Base-by-base conservation (phyloP, 2,113 vertebrate genomes). In the Myotis yumanensis region DNA sequence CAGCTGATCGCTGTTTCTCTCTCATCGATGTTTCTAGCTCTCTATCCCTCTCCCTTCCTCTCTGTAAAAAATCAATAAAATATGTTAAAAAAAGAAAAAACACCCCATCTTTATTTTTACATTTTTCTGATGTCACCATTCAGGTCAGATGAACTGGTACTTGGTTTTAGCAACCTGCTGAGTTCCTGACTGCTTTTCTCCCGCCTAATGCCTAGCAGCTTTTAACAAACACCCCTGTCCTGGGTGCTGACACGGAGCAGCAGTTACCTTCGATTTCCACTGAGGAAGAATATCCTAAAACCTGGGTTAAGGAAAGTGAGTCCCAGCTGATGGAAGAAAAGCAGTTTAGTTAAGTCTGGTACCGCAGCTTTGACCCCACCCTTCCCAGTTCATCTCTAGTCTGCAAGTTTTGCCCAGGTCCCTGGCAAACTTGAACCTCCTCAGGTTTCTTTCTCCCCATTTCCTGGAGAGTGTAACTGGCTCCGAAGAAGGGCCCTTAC, bases 381-480 rank as follows among this genome's bases (percentile, higher is more conserved):
- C 89, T 96, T 92, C 89, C 91, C 91, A 48, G 32, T 71, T 96
- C 83, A 96, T 86, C 93, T 94, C 75, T 22, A 95, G 80, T 57
- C 94, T 92, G 51, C 96, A 48, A 62, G 88, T 94, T 89, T 95
- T 72, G 93, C 84, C 88, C 79, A 35, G 72, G 86, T 72, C 32
- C 35, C 92, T 92, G 62, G 85, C 28, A 91, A 89, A 68, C 69
- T 30, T 79, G 25, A 93, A 59, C 52, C 59, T 91, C 64, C n/a
- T 85, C 64, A 86, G 52, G 86, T 96, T 97, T 96, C 79, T 96
- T 64, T 91, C 83, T 89, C 88, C 37, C 54, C 88, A 30, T 95
- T 92, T 97, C 95, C 93, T 96, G 81, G 90, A 97, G 88, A 95
- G 96, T 94, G 93, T 0, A 0, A 95, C 86, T 91, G 71, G 86